Base-by-base conservation (phyloP, 2,797 vertebrate species). In the Enteromius viviparus region DNA sequence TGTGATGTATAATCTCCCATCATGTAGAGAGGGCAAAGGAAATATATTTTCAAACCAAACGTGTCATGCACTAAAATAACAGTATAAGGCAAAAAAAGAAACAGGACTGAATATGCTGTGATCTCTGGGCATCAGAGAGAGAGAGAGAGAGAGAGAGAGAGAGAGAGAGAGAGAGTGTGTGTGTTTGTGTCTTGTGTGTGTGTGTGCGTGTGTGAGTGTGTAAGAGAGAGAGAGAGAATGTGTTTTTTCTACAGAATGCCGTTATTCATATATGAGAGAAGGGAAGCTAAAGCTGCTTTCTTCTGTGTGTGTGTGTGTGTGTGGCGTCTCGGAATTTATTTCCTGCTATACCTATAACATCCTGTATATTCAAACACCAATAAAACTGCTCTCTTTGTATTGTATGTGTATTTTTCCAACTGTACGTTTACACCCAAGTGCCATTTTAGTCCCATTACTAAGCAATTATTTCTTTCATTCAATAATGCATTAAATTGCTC, bases 61-160 rank as follows among this genome's bases (percentile, higher is more conserved):
- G 49, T 89, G 90, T 93, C 91, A 66, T 93, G 93, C 94, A 94
- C 93, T 94, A 87, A 87, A 87, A 90, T 90, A 93, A 92, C 89
- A 66, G 42, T 76, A 76, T 75, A 34, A 40, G n/a, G 49, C 71
- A 89, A 89, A 89, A 92, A 91, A 88, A 88, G 91, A 93, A 92
- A 88, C 76, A 90, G 89, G 92, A 93, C 92, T 92, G 91, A 94
- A 92, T 91, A 95, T 94, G 94, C 94, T 95, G 94, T 95, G 93
- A 95, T 94, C 90, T 91, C 89, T 91, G 92, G 93, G 91, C 53
- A 84, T 92, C 76, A 70, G 87, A 90, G 51, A 0, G 86, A 74
- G 86, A 82, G 89, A 6, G 62, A 7, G 32, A 21, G 85, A 17
- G 58, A 32, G 83, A 49, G 68, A 21, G 51, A 40, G 58, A 15